Evolutionary conservation across 2,113 vertebrate species (phyloP), one percentile per base, ranked within the genome.

Genomic region (Arizona elegans): DNA sequence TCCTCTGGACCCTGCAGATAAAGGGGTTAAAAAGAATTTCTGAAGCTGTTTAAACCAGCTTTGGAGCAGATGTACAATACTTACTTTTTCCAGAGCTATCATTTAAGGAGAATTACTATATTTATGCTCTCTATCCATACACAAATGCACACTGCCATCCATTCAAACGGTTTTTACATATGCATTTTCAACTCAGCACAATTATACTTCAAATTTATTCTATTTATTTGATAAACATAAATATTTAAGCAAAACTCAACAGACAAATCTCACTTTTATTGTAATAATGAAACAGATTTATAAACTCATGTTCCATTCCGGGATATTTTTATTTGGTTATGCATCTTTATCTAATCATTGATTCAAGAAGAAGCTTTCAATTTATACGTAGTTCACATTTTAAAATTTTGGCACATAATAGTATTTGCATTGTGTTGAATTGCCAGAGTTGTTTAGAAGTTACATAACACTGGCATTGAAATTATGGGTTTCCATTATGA

Each of bases 311-410:
- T 95, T 95, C 93, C 8, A 12, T 94, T 75, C 88, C 70, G 95
- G 97, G 97, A 96, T 97, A 98, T 98, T 98, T 97, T 95, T 75
- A 97, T 94, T 98, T 98, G 98, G 98, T 98, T 97, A 93, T 86
- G 43, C 43, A 19, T 95, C 70, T 94, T 96, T 95, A 17, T 91
- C 91, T 95, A 93, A 93, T 65, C 95, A 96, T 92, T 96, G 96
- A 97, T 91, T 92, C 95, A 94, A 95, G 92, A 96, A 94, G 95
- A 96, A 97, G 95, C 97, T 97, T 96, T 97, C 93, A 96, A 97
- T 98, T 98, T 96, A 95, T 94, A 96, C 94, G 92, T 95, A 95
- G 94, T 96, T 97, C 95, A 8, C 92, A 96, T 97, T 94, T 96
- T 94, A 56, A 92, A 21, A 88, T 95, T 93, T 62, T 93, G 92